Base-by-base conservation (phyloP, 2,113 vertebrate species). In the Colaptes auratus region DNA sequence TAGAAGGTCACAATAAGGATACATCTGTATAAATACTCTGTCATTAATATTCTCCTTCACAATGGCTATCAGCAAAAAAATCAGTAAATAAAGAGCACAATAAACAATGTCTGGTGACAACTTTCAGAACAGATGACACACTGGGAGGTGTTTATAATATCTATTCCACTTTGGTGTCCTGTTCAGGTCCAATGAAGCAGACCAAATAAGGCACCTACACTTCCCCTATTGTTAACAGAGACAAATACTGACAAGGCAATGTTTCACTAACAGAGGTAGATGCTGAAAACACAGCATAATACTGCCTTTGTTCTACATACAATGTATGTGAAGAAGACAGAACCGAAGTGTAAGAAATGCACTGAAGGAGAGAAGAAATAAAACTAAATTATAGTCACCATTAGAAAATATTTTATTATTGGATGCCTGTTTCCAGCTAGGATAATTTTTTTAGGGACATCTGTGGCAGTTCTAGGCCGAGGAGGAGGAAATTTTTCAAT, bases 21-120 rank as follows among this genome's bases (percentile, higher is more conserved):
- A 65, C 59, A 44, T 69, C 75, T 83, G 52, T 91, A 60, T 69
- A 93, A 96, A 90, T n/a, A 75, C 5, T 31, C 52, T 52, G 20
- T n/a, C 50, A 53, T 87, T 96, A 94, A 91, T 93, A 63, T 69
- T 82, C 25, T 90, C 39, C 25, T 72, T 61, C 75, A 88, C 79
- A 90, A 72, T 12, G 11, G 85, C 58, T 86, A 44, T 19, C 0
- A 0, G 8, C 27, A 46, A 82, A 92, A 92, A 92, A 90, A 61
- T 33, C 31, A 80, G n/a, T 83, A 81, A 73, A 61, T 55, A 73
- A 69, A 3, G 5, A 35, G n/a, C 6, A 16, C 6, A 24, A 50
- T 56, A 55, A 79, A 58, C 44, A 69, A 63, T 11, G 28, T 17
- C 52, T 88, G 0, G 1, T 42, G 44, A 58, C 28, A 78, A 35